Conservation (phyloP, 1,140 invertebrate genomes). For the Saccostrea cuccullata region DNA sequence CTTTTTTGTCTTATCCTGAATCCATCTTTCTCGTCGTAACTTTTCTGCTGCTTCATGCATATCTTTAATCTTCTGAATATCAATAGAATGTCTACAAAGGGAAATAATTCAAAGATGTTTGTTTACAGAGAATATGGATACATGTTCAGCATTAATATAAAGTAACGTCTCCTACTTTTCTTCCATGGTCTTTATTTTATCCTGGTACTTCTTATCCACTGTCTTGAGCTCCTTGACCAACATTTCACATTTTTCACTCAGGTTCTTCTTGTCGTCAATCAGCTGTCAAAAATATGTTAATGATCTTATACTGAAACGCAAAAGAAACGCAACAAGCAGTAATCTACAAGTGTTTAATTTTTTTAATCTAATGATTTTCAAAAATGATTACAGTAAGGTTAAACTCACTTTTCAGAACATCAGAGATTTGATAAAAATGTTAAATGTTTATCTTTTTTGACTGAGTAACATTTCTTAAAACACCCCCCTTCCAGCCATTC, state of each 20-base stretch:
- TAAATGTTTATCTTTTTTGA: too few species aligned
- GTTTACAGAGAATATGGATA: neutral
- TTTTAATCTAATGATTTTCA: too few species aligned
- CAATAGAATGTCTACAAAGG: slow-evolving; percentile 71
- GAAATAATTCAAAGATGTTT: slow-evolving; percentile 31
- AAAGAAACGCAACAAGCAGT: too few species aligned
- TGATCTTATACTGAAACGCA: too few species aligned
- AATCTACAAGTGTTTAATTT: too few species aligned
- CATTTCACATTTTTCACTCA: slow-evolving; percentile 78
- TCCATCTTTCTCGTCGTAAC: slow-evolving; percentile 78
- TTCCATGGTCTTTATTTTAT: slow-evolving; percentile 74
- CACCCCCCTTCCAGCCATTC: too few species aligned
- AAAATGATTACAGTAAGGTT: too few species aligned
- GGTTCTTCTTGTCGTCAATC: slow-evolving; percentile 78
- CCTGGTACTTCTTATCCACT: slow-evolving; percentile 77
- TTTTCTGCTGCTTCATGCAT: slow-evolving; percentile 78
- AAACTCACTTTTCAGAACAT: too few species aligned
- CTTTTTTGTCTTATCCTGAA: slow-evolving; percentile 79
- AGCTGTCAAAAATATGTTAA: slow-evolving; percentile 61
- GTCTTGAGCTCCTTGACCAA: slow-evolving; percentile 77
- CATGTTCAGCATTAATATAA: too few species aligned
- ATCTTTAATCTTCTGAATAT: slow-evolving; percentile 78
- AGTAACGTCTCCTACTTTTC: slow-evolving; percentile 69
- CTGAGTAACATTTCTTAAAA: too few species aligned
- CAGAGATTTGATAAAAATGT: too few species aligned